Base-by-base conservation (phyloP, 2,113 vertebrate genomes). In the Antechinus stuartii region DNA sequence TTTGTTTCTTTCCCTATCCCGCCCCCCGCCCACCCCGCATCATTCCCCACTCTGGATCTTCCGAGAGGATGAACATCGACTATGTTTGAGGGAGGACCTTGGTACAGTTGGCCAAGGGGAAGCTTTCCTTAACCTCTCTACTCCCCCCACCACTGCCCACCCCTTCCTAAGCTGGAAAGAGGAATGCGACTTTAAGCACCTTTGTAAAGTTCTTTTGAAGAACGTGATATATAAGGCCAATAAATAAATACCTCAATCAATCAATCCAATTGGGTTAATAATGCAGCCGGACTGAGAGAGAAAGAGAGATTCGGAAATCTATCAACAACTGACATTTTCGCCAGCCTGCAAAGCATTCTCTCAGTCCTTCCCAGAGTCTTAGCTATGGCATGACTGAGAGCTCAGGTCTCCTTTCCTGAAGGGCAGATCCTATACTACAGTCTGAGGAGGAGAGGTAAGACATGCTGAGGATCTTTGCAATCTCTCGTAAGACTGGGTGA, bases 251-350 rank as follows among this genome's bases (percentile, higher is more conserved):
- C 0, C 90, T 90, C 96, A 90, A 84, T 95, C 97, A 93, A 89
- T 93, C 0, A 0, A 54, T 93, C 89, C 6, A 91, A 94, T 26
- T 68, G 91, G 94, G 94, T 93, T 94, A 92, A 95, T 95, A 95
- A 92, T 93, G 27, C 92, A 49, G 92, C 92, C 56, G 90, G 96
- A 47, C 92, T 53, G 56, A 90, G 94, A 91, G 91, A 61, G 56
- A 91, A 94, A 91, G 91, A 55, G 0, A 49, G 49, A 93, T 97
- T 94, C 0, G 47, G 96, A 93, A 94, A 96, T 94, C 96, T 84
- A 96, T 47, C 50, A 0, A 0, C 46, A 55, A 42, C 0, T 2
- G 53, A 84, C 24, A 16, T 0, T 1, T 55, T 91, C 94, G n/a
- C 68, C 68, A 84, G 68, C 68, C 68, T 84, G 68, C 68, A 84